phyloP scores from a whole-genome alignment of 2,797 vertebrate genomes.

The Enteromius radiatus region DNA sequence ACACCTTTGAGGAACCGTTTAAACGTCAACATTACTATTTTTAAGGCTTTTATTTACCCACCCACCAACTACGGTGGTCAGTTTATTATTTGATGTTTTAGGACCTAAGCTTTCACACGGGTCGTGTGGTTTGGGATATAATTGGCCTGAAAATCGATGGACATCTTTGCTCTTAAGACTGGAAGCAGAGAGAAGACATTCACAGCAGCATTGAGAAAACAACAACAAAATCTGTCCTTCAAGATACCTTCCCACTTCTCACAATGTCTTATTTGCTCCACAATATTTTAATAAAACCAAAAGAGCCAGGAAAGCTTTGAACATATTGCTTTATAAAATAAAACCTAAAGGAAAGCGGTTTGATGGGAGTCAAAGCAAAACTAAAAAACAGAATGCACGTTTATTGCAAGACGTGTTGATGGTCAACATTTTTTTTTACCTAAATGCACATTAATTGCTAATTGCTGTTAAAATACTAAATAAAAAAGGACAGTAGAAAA shows the following conservation, averaged over 20 bases:
- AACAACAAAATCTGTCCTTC: background rate
- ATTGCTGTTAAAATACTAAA: background rate
- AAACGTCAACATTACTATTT: conserved; percentile 18
- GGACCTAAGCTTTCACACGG: conserved; percentile 40
- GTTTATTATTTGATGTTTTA: conserved; percentile 17
- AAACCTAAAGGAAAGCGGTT: background rate
- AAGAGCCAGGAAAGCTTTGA: background rate
- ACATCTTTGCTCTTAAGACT: conserved; percentile 59
- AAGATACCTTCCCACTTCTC: background rate
- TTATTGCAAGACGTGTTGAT: background rate
- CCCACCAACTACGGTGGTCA: conserved; percentile 11
- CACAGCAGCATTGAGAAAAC: background rate
- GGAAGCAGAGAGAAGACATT: background rate
- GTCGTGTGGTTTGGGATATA: conserved; percentile 54
- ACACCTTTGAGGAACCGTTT: background rate
- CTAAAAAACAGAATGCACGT: background rate
- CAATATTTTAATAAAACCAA: conserved; percentile 1
- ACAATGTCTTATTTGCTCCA: background rate
- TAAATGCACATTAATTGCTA: background rate
- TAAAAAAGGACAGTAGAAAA: background rate
- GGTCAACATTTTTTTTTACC: background rate
- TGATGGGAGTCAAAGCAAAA: background rate
- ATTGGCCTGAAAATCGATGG: conserved; percentile 60
- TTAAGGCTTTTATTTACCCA: background rate
- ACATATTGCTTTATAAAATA: background rate